Base-by-base conservation (phyloP, 2,113 vertebrate genomes). In the Rhegmatorhina hoffmannsi region DNA sequence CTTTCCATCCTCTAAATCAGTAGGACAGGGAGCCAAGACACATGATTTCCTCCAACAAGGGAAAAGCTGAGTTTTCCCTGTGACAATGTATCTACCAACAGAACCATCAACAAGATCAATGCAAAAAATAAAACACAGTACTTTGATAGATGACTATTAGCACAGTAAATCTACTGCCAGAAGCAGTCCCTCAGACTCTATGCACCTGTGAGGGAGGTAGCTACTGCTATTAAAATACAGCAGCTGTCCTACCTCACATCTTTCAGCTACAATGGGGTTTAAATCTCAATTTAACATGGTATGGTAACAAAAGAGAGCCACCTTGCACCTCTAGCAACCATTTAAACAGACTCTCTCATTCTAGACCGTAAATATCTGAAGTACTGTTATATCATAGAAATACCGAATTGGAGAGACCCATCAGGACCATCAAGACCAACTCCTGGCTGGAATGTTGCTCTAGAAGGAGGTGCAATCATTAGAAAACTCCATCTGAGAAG, bases 31-130 rank as follows among this genome's bases (percentile, higher is more conserved):
- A 91, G 24, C 47, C 40, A 72, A 91, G 62, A 76, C 19, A 6
- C 0, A 0, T 0, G 0, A 6, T 81, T 70, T 84, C 63, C 52
- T 72, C 52, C 18, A 26, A 70, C 18, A 17, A 69, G 23, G 11
- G 17, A n/a, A 68, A 68, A 90, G 56, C 4, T 8, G n/a, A 70
- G 19, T 50, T 84, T 69, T 80, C 46, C 34, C 25, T 33, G 17
- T 31, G 38, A 89, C 72, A 70, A 28, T 9, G 6, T 63, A 70
- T 47, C 50, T 25, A 52, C 28, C 34, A 78, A 38, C 19, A 12
- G 2, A 1, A 55, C 9, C 43, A 63, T 63, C 77, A 55, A 9
- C 25, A 84, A 53, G 26, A 68, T 34, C 17, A 75, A 19, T 3
- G 5, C 12, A 52, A 83, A 89, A 84, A 85, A 43, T 26, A 50